phyloP scores from a whole-genome alignment of 2,888 invertebrate species.

The Strigamia crassipes region DNA sequence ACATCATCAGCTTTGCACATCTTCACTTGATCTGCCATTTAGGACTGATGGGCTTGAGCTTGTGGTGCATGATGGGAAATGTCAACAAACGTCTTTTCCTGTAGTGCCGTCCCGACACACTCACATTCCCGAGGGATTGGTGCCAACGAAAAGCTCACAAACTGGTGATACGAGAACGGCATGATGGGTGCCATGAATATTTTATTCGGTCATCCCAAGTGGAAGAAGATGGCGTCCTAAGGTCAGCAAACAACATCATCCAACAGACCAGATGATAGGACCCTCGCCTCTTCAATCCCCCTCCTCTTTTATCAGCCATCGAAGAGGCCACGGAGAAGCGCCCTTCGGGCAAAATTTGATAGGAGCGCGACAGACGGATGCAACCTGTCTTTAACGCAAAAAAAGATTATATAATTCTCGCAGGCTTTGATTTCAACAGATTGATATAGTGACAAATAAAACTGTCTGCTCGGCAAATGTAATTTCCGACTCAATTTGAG shows the following conservation, averaged over 20 bases:
- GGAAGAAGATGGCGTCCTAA: slow-evolving; percentile 1
- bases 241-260: slow-evolving; percentile 4
- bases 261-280: background rate
- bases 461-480: background rate
- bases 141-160: slow-evolving; percentile 10
- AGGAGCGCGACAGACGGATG: background rate
- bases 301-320: background rate
- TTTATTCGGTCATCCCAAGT: background rate
- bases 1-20: background rate
- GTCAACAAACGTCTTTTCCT: background rate
- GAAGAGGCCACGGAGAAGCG: background rate
- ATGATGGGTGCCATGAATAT: background rate
- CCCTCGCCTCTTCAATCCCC: background rate
- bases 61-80: slow-evolving; percentile 2
- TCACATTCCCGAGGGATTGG: background rate
- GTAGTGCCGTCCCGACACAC: background rate
- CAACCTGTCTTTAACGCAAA: background rate
- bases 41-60: slow-evolving; percentile 4
- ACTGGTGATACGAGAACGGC: background rate
- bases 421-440: too few relatives aligned
- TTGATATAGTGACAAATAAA: background rate
- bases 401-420: background rate
- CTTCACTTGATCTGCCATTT: background rate
- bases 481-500: slow-evolving; percentile 4
- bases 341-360: background rate